These are phyloP conservation scores for Darevskia mixta DNA, from an alignment of 2,797 vertebrate genomes.

Conservation along the genomic window DNA sequence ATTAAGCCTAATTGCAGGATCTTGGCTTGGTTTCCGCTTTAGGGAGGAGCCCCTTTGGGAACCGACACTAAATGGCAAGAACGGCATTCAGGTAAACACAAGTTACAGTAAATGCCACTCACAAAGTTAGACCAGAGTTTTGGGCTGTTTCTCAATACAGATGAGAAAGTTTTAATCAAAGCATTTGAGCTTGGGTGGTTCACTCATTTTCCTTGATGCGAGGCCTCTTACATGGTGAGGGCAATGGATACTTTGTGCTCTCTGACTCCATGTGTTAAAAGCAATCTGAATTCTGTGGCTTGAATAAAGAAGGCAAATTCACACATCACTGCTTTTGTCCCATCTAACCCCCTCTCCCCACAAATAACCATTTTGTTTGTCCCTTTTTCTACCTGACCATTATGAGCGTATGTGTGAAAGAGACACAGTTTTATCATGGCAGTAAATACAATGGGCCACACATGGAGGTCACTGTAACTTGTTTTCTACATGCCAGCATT, in stretches of 20 bases:
- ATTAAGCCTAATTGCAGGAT: slow-evolving; percentile 14
- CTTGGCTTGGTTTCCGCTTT: background rate
- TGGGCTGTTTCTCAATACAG: background rate
- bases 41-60: slow-evolving; percentile 1
- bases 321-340: too few species aligned
- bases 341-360: background rate
- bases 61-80: background rate
- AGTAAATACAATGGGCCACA: background rate
- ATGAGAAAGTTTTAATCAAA: background rate
- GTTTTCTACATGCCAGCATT: background rate
- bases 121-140: background rate
- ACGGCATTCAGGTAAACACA: slow-evolving; percentile 15
- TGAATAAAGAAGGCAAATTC: background rate
- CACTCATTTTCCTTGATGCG: background rate
- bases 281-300: background rate
- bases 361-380: background rate
- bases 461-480: too few species aligned
- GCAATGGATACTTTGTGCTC: background rate
- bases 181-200: background rate
- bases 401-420: background rate
- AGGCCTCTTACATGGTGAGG: background rate
- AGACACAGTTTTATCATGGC: background rate
- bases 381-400: background rate
- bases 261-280: background rate
- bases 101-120: background rate